Base-by-base conservation (phyloP, 2,888 invertebrate species). In the Tiliacea aurago region DNA sequence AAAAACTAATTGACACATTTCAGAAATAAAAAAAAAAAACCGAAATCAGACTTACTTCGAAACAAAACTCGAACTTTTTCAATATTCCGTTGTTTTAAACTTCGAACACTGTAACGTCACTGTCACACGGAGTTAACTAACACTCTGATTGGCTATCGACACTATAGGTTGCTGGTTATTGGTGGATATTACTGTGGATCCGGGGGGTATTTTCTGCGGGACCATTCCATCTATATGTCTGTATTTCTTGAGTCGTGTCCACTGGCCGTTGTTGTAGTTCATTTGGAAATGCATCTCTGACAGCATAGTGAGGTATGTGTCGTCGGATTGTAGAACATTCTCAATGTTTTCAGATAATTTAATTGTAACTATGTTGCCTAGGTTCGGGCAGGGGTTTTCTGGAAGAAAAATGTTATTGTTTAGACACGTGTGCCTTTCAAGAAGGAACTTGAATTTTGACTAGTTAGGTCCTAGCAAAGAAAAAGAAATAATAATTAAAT, bases 241-340 rank as follows among this genome's bases (percentile, higher is more conserved):
- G 93, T 98, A 98, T 90, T 99, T 99, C 94, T 99, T 99, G 88
- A 99, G 90, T 5, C 96, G 96, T 91, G 99, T 99, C 99, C 99
- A 99, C 92, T 99, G 99, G 94, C 99, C 99, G 70, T 99, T 99
- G 91, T 98, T 98, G 95, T 99, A 99, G 95, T 99, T 99, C 98
- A 99, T 99, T 93, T 99, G 99, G 97, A 99, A 99, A 94, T 99
- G 99, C 83, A 99, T 99, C 94, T 99, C 99, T 0, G 98, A 98
- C 68, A 98, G 95, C 98, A 98, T 98, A 0, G 97, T 97, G 37
- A 97, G 95, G 88, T 98, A 97, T 0, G 98, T 97, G 83, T 98
- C 98, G 93, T 99, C 99, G 0, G 98, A 97, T 90, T 99, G 99
- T 18, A 97, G 97, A 0, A 99, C 98, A 86, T 98, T 98, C 93